Evolutionary conservation across 2,113 vertebrate genomes (phyloP).

Genomic region (Mormyrus iriodes): DNA sequence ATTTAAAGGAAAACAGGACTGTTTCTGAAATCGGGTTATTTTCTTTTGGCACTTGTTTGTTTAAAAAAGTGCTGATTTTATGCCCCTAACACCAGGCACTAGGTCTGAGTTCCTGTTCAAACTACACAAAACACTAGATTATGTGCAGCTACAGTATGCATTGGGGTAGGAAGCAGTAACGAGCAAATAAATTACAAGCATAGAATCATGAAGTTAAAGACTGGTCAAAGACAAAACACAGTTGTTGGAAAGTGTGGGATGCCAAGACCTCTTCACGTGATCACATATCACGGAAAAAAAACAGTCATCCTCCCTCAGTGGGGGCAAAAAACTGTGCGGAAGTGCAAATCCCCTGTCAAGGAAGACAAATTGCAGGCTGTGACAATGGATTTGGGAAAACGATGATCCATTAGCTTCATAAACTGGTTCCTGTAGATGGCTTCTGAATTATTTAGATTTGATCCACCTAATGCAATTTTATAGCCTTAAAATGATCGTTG

Average conservation of each 20-base stretch:
- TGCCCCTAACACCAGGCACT: background rate
- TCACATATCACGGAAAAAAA: constrained; percentile 11
- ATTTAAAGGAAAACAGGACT: background rate
- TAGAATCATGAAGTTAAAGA: constrained; percentile 5
- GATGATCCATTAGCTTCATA: constrained; percentile 28
- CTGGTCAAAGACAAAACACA: constrained; percentile 9
- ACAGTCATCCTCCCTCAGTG: background rate
- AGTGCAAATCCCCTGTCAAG: constrained; percentile 5
- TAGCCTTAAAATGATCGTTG: background rate
- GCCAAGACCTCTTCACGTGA: constrained; percentile 19
- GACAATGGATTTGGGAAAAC: background rate
- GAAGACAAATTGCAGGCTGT: constrained; percentile 6
- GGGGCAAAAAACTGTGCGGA: background rate
- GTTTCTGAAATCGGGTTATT: background rate
- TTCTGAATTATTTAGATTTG: constrained; percentile 27
- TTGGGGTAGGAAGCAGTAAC: background rate
- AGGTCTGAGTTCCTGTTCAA: background rate
- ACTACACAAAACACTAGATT: background rate
- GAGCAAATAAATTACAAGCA: background rate
- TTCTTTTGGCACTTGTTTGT: background rate
- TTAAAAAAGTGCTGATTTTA: constrained; percentile 3
- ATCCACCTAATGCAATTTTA: constrained; percentile 16
- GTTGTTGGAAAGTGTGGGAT: background rate
- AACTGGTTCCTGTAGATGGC: constrained; percentile 14
- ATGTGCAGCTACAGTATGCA: too few species aligned